Evolutionary conservation across 2,113 vertebrate species (phyloP).

Genomic region (Carollia perspicillata): DNA sequence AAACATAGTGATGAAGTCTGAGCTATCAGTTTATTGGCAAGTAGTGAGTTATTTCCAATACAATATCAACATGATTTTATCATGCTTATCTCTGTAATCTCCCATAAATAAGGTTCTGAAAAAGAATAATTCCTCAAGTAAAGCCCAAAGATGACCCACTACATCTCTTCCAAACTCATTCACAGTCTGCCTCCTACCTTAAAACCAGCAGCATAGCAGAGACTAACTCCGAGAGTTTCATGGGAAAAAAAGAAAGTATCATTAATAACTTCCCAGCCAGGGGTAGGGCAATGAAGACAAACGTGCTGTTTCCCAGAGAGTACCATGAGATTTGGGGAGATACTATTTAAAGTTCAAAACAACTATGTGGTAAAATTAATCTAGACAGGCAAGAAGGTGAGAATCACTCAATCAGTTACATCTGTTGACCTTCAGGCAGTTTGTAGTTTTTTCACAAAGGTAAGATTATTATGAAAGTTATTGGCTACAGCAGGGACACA

Average conservation of each 20-base stretch:
- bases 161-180: neutral
- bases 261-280: neutral
- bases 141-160: neutral
- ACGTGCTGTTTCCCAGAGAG: neutral
- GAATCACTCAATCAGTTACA: neutral
- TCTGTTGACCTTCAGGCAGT: neutral
- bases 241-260: neutral
- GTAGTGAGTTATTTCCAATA: neutral
- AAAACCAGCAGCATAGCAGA: neutral
- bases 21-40: neutral
- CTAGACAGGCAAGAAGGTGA: neutral
- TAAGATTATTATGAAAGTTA: constrained; percentile 1
- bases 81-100: neutral
- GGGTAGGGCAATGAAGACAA: neutral
- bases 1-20: neutral
- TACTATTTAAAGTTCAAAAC: constrained; percentile 27
- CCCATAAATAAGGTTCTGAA: neutral
- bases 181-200: neutral
- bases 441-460: constrained; percentile 5
- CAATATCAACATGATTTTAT: neutral
- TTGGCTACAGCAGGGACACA: neutral
- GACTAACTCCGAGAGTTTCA: neutral
- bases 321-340: neutral
- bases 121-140: neutral
- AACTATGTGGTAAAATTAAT: neutral